Percentiles rank a stretch among this genome's conserved stretches.
Evolutionary conservation across 2,113 vertebrate genomes (phyloP).

Genomic region (Coregonus clupeaformis): DNA sequence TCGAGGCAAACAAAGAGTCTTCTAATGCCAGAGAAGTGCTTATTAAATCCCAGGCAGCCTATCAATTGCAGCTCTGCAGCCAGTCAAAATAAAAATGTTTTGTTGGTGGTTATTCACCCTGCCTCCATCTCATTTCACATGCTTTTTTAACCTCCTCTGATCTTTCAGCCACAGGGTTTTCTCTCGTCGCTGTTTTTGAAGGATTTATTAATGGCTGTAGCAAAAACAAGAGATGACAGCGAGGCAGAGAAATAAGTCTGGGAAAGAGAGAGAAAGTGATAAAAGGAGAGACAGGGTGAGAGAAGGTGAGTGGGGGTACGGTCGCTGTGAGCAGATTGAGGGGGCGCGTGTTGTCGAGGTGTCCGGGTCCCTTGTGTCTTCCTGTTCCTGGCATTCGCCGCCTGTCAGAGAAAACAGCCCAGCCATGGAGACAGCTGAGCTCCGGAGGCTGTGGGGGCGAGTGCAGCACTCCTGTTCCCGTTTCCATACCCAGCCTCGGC

Average conservation of each 20-base stretch:
- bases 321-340: conserved; percentile 57
- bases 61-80: conserved; percentile 53
- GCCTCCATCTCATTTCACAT: conserved; percentile 58
- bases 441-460: conserved; percentile 71
- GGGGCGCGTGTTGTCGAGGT: conserved; percentile 69
- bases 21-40: conserved; percentile 64
- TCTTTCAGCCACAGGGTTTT: conserved; percentile 22
- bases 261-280: background rate
- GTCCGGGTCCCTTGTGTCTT: conserved; percentile 67
- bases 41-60: conserved; percentile 70
- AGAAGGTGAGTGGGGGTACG: conserved; percentile 42
- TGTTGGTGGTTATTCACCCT: conserved; percentile 65
- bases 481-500: conserved; percentile 17
- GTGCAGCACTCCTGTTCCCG: conserved; percentile 35
- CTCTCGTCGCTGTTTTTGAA: conserved; percentile 42
- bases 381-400: conserved; percentile 70
- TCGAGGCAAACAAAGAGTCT: conserved; percentile 61
- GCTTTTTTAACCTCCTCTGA: conserved; percentile 68
- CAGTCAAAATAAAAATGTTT: conserved; percentile 73
- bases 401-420: conserved; percentile 71
- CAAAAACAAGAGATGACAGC: conserved; percentile 61
- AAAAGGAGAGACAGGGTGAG: conserved; percentile 36
- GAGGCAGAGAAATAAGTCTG: conserved; percentile 23
- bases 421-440: conserved; percentile 70
- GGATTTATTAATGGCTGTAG: conserved; percentile 49